phyloP scores from a whole-genome alignment of 1,140 invertebrate genomes.

The Drosophila tsacasi region DNA sequence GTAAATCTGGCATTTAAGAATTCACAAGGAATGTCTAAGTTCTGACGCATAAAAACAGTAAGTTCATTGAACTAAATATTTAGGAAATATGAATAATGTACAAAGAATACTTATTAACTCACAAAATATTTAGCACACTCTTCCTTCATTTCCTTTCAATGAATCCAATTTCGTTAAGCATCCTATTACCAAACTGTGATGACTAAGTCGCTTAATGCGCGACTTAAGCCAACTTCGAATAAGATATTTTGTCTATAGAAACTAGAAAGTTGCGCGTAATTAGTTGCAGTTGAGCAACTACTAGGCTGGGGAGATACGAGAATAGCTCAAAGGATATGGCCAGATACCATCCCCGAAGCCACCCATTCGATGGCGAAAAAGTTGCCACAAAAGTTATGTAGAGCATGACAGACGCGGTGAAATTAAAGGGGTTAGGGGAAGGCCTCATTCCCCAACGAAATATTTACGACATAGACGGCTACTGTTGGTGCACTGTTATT shows the following conservation, averaged over 20 bases:
- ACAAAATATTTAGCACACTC: neutral
- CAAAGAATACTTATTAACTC: too few relatives aligned
- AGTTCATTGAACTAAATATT: neutral
- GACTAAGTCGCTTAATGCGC: conserved; percentile 26
- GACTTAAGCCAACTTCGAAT: conserved; percentile 39
- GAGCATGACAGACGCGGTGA: conserved; percentile 43
- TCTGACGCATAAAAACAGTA: neutral
- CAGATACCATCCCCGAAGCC: conserved; percentile 3
- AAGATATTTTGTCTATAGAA: conserved; percentile 59
- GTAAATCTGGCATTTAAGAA: neutral
- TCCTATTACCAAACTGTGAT: conserved; percentile 12
- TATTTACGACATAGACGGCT: conserved; percentile 51
- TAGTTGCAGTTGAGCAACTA: conserved; percentile 71
- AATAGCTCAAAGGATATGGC: conserved; percentile 12
- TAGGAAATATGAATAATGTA: neutral
- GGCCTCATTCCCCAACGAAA: conserved; percentile 12
- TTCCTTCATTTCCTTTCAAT: neutral
- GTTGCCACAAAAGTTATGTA: conserved; percentile 56
- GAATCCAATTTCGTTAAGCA: neutral
- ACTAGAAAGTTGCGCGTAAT: conserved; percentile 65
- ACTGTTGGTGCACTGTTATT: neutral
- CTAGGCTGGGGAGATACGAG: conserved; percentile 30
- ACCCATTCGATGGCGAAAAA: conserved; percentile 24
- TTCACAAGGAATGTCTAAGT: neutral
- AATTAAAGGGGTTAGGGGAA: conserved; percentile 21